Conservation (phyloP, 2,797 vertebrate species). For the Capromys pilorides region DNA sequence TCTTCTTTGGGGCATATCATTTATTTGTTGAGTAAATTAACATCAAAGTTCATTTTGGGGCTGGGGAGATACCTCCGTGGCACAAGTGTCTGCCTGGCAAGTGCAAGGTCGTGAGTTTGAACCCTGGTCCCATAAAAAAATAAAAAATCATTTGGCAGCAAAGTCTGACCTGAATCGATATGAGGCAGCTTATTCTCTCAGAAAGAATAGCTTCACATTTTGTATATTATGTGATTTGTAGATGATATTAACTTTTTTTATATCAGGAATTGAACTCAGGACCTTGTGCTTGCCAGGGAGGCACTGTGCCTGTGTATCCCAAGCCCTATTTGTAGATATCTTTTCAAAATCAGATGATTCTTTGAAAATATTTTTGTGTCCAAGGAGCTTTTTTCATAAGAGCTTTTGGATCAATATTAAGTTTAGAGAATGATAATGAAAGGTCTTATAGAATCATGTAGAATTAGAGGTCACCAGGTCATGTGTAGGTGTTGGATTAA, state of each 20-base stretch:
- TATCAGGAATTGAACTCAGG: no score
- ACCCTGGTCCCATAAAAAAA: no score
- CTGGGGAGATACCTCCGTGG: no score
- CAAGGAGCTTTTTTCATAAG: neutral
- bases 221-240: neutral
- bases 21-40: neutral
- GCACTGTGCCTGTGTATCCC: no score
- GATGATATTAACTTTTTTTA: no score
- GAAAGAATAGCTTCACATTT: neutral
- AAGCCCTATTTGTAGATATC: neutral
- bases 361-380: constrained; percentile 5
- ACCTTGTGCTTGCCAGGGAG: no score
- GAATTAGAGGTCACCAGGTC: neutral
- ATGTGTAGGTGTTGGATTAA: neutral
- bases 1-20: neutral
- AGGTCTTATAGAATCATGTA: neutral
- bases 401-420: neutral
- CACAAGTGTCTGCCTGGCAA: no score
- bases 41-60: neutral
- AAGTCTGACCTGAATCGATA: constrained; percentile 37
- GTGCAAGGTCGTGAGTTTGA: no score
- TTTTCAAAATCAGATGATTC: constrained; percentile 42
- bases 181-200: neutral
- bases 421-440: neutral
- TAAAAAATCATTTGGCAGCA: constrained; percentile 18